Conservation (phyloP, 2,113 vertebrate genomes). For the Hipposideros armiger region DNA sequence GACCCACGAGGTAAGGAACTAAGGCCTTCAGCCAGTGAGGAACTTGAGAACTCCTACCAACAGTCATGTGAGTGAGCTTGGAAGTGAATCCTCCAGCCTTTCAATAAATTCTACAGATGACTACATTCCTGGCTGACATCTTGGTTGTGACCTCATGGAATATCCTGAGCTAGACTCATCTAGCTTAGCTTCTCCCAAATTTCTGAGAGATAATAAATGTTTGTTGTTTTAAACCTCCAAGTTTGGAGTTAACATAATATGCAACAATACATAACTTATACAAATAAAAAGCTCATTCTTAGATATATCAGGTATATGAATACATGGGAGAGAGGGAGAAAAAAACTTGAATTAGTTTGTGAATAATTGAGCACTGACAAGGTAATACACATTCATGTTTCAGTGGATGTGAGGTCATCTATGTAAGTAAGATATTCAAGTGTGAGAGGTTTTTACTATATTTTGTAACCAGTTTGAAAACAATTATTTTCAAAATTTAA, state of each 20-base stretch:
- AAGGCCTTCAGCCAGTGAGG: background rate
- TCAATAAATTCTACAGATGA: background rate
- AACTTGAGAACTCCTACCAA: background rate
- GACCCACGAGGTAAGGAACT: background rate
- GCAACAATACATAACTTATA: background rate
- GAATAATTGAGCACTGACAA: background rate
- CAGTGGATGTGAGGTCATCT: background rate
- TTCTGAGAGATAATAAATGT: background rate
- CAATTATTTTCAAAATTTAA: background rate
- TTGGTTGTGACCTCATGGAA: background rate
- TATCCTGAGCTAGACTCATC: background rate
- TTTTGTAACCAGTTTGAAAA: background rate
- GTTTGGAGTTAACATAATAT: background rate
- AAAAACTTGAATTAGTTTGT: background rate
- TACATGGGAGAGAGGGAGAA: background rate
- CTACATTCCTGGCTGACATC: background rate
- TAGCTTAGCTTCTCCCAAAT: background rate
- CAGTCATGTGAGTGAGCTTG: background rate
- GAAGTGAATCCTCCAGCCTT: background rate
- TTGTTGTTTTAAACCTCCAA: constrained; percentile 13
- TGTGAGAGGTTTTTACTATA: background rate
- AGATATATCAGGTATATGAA: background rate
- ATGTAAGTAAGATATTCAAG: background rate
- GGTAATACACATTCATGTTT: background rate
- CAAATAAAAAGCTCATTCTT: background rate